Base-by-base conservation (phyloP, 37 sponge, comb jelly and placozoan genomes). In the Crambe crambe region DNA sequence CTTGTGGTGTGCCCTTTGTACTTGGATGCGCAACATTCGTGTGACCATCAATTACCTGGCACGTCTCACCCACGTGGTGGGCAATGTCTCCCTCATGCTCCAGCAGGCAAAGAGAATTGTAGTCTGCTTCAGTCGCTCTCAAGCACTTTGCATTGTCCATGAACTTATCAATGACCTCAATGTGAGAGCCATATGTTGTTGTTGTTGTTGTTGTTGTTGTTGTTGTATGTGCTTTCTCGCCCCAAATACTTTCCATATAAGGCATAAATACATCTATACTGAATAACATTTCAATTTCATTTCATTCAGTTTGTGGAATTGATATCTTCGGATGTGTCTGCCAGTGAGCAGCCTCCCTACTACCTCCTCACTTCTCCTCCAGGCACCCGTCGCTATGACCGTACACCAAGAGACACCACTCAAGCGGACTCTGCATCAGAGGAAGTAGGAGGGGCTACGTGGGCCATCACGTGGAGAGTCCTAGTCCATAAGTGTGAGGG, bases 111-210 rank as follows among this genome's bases (percentile, higher is more conserved):
- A 91, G 83, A 74, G 65, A 58, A 78, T 95, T 44, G 78, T 91
- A 58, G 86, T 91, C 40, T 91, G 67, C 67, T 80, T 95, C 67
- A 83, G 83, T 68, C 80, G 78, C 9, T 58, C 79, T 18, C 79
- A 85, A 20, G 69, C 85, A 38, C 8, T 25, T 20, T 74, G 66
- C 27, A 79, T 91, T 23, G 78, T 95, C 41, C 42, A 31, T 22
- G 92, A 91, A 38, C 89, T 95, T 39, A 85, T 95, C n/a, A 80
- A 72, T 44, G 92, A 95, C 63, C 81, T 95, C 42, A 61, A 86
- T 83, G 92, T 91, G 20, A 61, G 29, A 20, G 63, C 25, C 51
- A 9, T 5, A 60, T 26, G 17, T 60, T 60, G 5, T 60, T 60
- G 23, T 60, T 60, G 6, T 9, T 60, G 17, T 60, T 60, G 27